Evolutionary conservation across 2,797 vertebrate species (phyloP).

Genomic region (Myiotriccus ornatus): DNA sequence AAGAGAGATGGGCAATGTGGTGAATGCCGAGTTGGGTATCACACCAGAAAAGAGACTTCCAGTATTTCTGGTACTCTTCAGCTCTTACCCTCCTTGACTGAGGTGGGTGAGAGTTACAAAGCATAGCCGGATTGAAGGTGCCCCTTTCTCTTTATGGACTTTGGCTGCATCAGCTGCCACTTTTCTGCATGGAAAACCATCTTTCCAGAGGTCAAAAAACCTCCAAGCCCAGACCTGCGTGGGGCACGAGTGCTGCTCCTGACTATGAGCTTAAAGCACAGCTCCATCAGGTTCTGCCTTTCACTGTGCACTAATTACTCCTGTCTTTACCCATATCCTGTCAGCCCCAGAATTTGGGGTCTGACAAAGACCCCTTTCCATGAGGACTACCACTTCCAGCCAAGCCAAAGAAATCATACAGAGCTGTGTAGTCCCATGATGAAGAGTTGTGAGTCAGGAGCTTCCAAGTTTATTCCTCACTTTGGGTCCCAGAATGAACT

Average conservation of each 20-base stretch:
- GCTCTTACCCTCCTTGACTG: neutral
- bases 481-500: constrained; percentile 2
- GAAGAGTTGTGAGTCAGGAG: neutral
- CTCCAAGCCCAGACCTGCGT: neutral
- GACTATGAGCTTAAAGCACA: neutral
- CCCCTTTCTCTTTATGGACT: neutral
- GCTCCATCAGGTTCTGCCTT: neutral
- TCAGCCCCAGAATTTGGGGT: neutral
- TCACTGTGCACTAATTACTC: neutral
- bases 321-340: neutral
- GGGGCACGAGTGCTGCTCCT: neutral
- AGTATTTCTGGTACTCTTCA: neutral
- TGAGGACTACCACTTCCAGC: neutral
- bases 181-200: neutral
- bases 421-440: rapidly evolving
- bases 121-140: neutral
- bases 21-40: neutral
- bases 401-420: neutral
- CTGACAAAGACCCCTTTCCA: neutral
- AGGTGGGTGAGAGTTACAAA: neutral
- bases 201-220: neutral
- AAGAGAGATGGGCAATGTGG: neutral
- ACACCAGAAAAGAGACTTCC: neutral
- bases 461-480: neutral
- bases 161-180: neutral